These are phyloP conservation scores for Amphiprion percula DNA, from an alignment of 2,113 vertebrate genomes.

Conservation along the genomic window DNA sequence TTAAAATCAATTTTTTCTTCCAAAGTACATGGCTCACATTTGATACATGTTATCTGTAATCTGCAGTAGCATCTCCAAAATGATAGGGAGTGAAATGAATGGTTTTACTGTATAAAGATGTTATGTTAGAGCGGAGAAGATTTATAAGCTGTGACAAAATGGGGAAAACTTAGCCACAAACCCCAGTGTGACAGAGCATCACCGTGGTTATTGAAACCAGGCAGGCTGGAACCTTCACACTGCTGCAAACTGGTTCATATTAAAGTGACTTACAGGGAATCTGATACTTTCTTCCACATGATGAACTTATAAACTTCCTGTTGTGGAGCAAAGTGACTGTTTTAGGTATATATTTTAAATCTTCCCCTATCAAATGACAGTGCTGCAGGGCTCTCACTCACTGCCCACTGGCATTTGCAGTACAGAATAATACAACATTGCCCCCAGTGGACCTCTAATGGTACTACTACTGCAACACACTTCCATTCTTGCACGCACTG, in stretches of 20 bases:
- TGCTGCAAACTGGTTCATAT: constrained; percentile 49
- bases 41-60: constrained; percentile 1
- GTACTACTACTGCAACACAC: constrained; percentile 52
- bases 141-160: constrained; percentile 67
- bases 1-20: constrained; percentile 2
- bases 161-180: constrained; percentile 37
- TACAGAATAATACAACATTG: constrained; percentile 54
- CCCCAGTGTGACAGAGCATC: constrained; percentile 34
- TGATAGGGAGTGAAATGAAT: constrained; percentile 2
- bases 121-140: constrained; percentile 41
- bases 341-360: constrained; percentile 10
- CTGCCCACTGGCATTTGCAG: background rate
- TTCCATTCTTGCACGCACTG: background rate
- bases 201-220: constrained; percentile 59
- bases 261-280: constrained; percentile 28
- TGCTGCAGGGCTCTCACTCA: constrained; percentile 24
- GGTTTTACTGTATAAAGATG: constrained; percentile 46
- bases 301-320: background rate
- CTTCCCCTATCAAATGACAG: background rate
- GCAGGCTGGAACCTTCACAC: constrained; percentile 35
- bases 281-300: constrained; percentile 5
- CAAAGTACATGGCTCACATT: constrained; percentile 10
- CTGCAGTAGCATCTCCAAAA: constrained; percentile 10
- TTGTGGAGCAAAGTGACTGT: constrained; percentile 13
- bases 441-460: constrained; percentile 52